Percentiles rank a stretch among this genome's conserved stretches.
Evolutionary conservation across 2,888 invertebrate genomes (phyloP).

Genomic region (Pachliopta kotzebuea): DNA sequence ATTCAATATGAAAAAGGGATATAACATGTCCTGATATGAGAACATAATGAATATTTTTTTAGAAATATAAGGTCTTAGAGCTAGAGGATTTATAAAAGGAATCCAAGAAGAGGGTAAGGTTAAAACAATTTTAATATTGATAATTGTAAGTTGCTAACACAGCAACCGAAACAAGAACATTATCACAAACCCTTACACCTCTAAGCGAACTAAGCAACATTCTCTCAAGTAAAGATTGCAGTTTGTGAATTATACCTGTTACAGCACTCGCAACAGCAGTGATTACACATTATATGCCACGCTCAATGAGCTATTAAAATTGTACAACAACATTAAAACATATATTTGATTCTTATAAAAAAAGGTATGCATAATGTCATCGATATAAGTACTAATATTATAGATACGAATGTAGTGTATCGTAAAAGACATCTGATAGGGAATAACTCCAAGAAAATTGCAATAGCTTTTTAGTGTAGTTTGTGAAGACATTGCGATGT

Average conservation of each 20-base stretch:
- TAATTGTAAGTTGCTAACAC: not conserved
- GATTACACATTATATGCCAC: not conserved
- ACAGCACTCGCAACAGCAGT: conserved; percentile 10
- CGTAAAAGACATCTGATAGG: too few relatives aligned
- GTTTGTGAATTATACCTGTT: conserved; percentile 11
- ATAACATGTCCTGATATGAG: too few relatives aligned
- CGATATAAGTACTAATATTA: not conserved
- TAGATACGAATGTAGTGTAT: too few relatives aligned
- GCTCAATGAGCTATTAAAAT: conserved; percentile 21
- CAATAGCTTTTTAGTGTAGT: too few relatives aligned
- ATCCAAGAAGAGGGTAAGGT: not conserved
- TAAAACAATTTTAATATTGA: not conserved
- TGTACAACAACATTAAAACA: conserved; percentile 6
- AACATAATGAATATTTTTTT: too few relatives aligned
- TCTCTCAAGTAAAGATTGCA: conserved; percentile 24
- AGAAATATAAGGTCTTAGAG: too few relatives aligned
- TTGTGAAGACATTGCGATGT: too few relatives aligned
- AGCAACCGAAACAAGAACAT: conserved; percentile 9
- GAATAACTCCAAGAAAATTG: too few relatives aligned
- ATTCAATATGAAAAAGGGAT: too few relatives aligned
- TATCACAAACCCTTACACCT: conserved; percentile 7
- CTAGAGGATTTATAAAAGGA: too few relatives aligned
- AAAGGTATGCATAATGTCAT: not conserved
- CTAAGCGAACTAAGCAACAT: conserved; percentile 3
- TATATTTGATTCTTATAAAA: not conserved